A percentile compares a stretch with the other conserved stretches of the same genome.
Evolutionary conservation across 1,140 invertebrate genomes (phyloP).

Genomic region (Helicoverpa zea): DNA sequence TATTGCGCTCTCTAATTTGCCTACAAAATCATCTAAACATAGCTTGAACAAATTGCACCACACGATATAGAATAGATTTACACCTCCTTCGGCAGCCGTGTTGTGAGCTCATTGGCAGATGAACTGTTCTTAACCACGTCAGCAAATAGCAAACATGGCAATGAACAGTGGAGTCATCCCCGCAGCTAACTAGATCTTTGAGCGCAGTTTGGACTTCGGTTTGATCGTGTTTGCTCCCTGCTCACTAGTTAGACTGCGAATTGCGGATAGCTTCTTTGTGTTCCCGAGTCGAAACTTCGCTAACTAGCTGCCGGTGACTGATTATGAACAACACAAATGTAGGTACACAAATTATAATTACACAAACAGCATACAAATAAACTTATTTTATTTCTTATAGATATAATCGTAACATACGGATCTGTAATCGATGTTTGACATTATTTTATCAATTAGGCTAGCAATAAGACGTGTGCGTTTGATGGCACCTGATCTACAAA

Average conservation of each 20-base stretch:
- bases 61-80: constrained; percentile 41
- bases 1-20: background rate
- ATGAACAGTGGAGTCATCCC: constrained; percentile 68
- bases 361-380: background rate
- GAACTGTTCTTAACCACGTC: constrained; percentile 54
- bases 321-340: constrained; percentile 55
- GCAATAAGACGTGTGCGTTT: background rate
- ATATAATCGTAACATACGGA: constrained; percentile 8
- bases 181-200: constrained; percentile 83
- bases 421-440: constrained; percentile 11
- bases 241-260: constrained; percentile 79
- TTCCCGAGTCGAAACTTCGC: constrained; percentile 77
- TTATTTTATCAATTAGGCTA: constrained; percentile 4
- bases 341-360: constrained; percentile 51
- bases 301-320: constrained; percentile 80
- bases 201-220: constrained; percentile 77
- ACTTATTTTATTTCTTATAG: constrained; percentile 11
- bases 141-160: constrained; percentile 63
- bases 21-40: constrained; percentile 14
- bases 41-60: constrained; percentile 20
- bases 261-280: constrained; percentile 81
- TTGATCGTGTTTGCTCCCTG: constrained; percentile 78
- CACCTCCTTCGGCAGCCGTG: constrained; percentile 42
- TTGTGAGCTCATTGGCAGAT: constrained; percentile 43
- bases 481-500: background rate